A percentile compares a stretch with the other conserved stretches of the same genome.
Evolutionary conservation across 2,888 invertebrate species (phyloP).

Genomic region (Criorhina ranunculi): DNA sequence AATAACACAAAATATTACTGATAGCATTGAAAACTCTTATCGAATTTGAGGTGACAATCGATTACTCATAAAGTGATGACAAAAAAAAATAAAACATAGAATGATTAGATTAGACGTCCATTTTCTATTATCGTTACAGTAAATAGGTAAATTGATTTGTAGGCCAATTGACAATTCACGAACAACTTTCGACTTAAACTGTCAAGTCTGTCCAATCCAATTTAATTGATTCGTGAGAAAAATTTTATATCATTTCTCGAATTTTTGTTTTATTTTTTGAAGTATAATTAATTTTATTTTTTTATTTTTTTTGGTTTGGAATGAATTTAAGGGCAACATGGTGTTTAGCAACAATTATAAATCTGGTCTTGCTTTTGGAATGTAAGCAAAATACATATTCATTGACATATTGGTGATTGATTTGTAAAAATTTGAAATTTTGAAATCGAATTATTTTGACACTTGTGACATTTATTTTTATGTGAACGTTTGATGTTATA

Average conservation of each 20-base stretch:
- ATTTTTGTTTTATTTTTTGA: neutral
- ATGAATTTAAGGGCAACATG: constrained; percentile 16
- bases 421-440: too few relatives aligned
- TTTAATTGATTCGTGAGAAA: constrained; percentile 9
- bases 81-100: constrained; percentile 13
- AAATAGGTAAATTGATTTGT: neutral
- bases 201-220: constrained; percentile 11
- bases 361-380: constrained; percentile 18
- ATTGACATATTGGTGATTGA: neutral
- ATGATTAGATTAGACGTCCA: constrained; percentile 56
- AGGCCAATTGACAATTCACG: neutral
- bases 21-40: constrained; percentile 26
- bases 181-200: constrained; percentile 5
- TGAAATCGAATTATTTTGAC: neutral
- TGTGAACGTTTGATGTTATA: neutral
- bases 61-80: constrained; percentile 35
- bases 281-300: neutral
- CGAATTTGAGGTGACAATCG: constrained; percentile 34
- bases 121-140: constrained; percentile 27
- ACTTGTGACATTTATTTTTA: constrained; percentile 4
- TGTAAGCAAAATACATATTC: constrained; percentile 12
- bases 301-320: neutral
- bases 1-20: neutral
- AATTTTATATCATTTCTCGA: neutral
- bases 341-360: neutral